These are phyloP conservation scores for Tipula confusa DNA, from an alignment of 2,888 invertebrate species.

Conservation along the genomic window DNA sequence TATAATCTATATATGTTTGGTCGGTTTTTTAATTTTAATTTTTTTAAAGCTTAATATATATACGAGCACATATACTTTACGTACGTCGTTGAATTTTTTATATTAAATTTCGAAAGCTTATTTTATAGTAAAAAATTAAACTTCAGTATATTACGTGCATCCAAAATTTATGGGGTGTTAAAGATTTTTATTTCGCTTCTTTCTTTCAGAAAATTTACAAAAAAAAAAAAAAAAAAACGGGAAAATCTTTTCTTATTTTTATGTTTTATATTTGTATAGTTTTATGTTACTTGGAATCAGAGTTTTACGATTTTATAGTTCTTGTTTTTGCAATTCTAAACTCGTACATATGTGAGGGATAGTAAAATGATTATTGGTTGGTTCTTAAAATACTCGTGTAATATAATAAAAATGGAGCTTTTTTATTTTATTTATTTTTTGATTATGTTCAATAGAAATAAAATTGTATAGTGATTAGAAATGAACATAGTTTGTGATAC, in stretches of 20 bases:
- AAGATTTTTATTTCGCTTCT: neutral
- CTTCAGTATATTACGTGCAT: slow-evolving; percentile 9
- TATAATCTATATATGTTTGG: too few species aligned
- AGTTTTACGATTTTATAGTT: neutral
- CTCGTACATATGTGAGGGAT: neutral
- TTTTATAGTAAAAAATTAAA: slow-evolving; percentile 25
- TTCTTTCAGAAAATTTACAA: neutral
- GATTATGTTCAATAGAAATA: neutral
- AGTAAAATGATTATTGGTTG: neutral
- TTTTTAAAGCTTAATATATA: neutral
- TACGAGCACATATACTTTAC: neutral
- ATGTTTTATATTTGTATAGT: slow-evolving; percentile 25
- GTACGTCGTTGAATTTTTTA: neutral
- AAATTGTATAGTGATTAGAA: neutral
- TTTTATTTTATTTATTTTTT: neutral
- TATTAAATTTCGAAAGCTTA: neutral
- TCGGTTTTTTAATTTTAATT: neutral
- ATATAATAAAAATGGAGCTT: neutral
- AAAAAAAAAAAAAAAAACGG: neutral
- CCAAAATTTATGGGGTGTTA: slow-evolving; percentile 21
- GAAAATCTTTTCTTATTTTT: slow-evolving; percentile 7
- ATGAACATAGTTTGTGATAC: too few species aligned
- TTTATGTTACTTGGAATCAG: slow-evolving; percentile 6
- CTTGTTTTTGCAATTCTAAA: neutral
- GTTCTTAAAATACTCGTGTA: too few species aligned